Base-by-base conservation (phyloP, 1,140 invertebrate genomes). In the Gonioctena quinquepunctata region DNA sequence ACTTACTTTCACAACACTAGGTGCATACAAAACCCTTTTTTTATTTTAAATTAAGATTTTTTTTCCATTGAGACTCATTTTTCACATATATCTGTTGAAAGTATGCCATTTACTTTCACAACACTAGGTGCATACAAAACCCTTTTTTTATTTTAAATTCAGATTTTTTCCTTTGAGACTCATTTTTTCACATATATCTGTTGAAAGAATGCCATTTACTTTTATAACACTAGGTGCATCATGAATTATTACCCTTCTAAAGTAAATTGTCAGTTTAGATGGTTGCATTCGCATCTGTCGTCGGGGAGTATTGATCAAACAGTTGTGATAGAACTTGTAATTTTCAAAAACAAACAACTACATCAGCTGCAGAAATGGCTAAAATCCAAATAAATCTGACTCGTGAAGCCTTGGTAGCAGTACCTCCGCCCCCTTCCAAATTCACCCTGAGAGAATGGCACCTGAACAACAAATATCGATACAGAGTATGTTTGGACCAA, bases 391-490 rank as follows among this genome's bases (percentile, higher is more conserved):
- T 18, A 23, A 27, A 62, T 54, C 50, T 68, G 23, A 16, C 19
- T 4, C 13, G 54, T 3, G 7, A 66, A 6, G 33, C 69, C 18
- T 52, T 76, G 21, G 66, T 76, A 5, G 66, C 64, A 2, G 27
- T 71, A 16, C 71, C 74, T 22, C 71, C 71, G 16, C 74, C 73
- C 5, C 75, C 75, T 11, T 42, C 75, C 1, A 70, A 71, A 74
- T 92, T 90, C 76, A 91, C 90, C 0, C 78, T 91, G 33, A 82
- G 87, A 50, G 91, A 94, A 82, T 94, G 92, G 92, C 85, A 88
- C 77, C 81, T 90, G 50, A 91, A 89, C 76, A 92, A 91, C 79
- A 84, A 85, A 59, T 82, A 86, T 28, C 87, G 89, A 77, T 88
- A 87, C 77, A 85, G 89, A 69, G 89, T 89, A 50, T 89, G 89